phyloP scores from a whole-genome alignment of 2,113 vertebrate species.

The Microcebus griseorufus region DNA sequence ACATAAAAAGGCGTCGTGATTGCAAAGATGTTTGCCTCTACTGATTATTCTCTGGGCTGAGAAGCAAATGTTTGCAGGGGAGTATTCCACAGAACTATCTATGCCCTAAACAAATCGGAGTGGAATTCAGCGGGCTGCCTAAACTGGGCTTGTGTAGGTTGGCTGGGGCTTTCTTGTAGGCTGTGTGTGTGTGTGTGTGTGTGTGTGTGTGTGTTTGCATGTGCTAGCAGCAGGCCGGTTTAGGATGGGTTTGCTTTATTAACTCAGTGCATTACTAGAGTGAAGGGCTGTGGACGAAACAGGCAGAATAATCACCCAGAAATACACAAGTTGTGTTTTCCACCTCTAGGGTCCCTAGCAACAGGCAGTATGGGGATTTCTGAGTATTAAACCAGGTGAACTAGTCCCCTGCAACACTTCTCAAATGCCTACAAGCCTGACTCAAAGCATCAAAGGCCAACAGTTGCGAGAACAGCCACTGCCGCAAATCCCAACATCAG shows the following conservation, averaged over 20 bases:
- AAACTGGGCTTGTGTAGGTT: neutral
- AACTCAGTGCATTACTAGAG: neutral
- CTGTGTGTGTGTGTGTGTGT: too few species aligned
- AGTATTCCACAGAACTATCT: neutral
- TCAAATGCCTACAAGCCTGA: neutral
- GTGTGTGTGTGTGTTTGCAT: neutral
- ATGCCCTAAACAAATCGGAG: neutral
- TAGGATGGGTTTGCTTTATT: neutral
- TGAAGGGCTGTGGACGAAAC: neutral
- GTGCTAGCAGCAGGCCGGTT: neutral
- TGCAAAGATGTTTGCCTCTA: neutral
- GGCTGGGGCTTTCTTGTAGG: neutral
- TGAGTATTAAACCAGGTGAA: neutral
- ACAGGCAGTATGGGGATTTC: neutral
- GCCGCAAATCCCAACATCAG: neutral
- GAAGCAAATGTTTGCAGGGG: slow-evolving; percentile 3
- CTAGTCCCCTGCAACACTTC: neutral
- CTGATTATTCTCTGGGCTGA: neutral
- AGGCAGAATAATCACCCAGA: neutral
- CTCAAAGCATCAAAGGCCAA: neutral
- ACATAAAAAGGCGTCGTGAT: neutral
- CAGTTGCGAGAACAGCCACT: neutral
- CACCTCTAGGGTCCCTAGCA: neutral
- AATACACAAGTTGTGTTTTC: neutral
- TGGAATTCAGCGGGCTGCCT: neutral